Conservation (phyloP, 2,888 invertebrate genomes). For the Steinernema hermaphroditum region DNA sequence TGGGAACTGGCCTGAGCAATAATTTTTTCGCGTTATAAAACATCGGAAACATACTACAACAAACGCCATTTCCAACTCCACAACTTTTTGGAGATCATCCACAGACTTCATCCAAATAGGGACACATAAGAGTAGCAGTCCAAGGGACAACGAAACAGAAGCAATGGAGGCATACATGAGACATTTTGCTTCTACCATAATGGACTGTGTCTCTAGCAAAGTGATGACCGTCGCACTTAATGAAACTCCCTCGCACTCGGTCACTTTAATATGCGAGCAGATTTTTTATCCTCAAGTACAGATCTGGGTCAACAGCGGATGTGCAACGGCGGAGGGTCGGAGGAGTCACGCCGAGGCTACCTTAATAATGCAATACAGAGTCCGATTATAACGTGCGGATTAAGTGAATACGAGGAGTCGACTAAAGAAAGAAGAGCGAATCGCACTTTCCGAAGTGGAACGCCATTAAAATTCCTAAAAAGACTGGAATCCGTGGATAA, state of each 20-base stretch:
- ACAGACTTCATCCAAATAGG: not conserved
- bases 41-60: not conserved
- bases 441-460: not conserved
- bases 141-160: not conserved
- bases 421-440: not conserved
- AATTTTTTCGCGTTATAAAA: not conserved
- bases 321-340: slow-evolving; percentile 18
- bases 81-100: not conserved
- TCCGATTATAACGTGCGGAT: slow-evolving; percentile 24
- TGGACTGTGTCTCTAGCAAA: not conserved
- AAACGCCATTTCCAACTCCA: not conserved
- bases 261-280: not conserved
- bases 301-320: slow-evolving; percentile 20
- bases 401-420: not conserved
- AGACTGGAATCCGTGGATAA: too few relatives aligned
- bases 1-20: not conserved
- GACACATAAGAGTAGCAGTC: not conserved
- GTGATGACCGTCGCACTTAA: not conserved
- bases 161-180: not conserved
- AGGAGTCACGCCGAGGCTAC: not conserved
- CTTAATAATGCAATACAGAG: slow-evolving; percentile 11
- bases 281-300: slow-evolving; percentile 16
- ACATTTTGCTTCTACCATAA: not conserved
- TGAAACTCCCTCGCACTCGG: not conserved
- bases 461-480: slow-evolving; percentile 12